Evolutionary conservation across 2,888 invertebrate genomes (phyloP).

Genomic region (Caenorhabditis sp.): DNA sequence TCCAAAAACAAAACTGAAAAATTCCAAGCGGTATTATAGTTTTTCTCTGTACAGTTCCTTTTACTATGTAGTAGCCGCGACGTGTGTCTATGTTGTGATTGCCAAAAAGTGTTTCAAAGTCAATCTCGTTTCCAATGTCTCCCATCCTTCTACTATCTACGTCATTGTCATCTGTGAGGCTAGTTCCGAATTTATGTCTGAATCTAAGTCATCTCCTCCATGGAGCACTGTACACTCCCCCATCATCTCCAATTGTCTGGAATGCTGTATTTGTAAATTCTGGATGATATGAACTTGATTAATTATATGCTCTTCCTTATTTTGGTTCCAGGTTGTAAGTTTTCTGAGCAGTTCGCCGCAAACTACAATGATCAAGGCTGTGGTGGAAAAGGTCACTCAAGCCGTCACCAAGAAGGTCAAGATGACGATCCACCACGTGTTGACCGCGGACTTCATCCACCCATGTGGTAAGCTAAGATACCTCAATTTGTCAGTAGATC

Average conservation of each 20-base stretch:
- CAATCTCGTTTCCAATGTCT: conserved; percentile 8
- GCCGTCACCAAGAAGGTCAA: background rate
- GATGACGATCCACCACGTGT: too few species aligned
- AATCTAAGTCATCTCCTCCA: conserved; percentile 1
- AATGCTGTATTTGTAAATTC: conserved; percentile 2
- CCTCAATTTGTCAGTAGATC: too few species aligned
- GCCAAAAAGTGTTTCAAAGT: conserved; percentile 58
- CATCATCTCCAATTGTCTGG: background rate
- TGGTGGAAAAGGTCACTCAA: too few species aligned
- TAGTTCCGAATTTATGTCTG: conserved; percentile 10
- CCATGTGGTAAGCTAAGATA: too few species aligned
- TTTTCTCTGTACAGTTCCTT: conserved; percentile 13
- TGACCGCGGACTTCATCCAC: too few species aligned
- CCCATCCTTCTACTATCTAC: background rate
- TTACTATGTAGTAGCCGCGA: conserved; percentile 34
- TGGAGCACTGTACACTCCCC: background rate
- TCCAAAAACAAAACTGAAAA: conserved; percentile 18
- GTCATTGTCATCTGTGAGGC: conserved; percentile 17
- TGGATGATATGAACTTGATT: conserved; percentile 33
- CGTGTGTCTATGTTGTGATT: conserved; percentile 63
- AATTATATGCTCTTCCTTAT: background rate
- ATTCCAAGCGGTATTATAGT: conserved; percentile 29
- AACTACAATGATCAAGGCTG: too few species aligned
- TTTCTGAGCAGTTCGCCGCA: background rate
- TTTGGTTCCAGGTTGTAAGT: background rate